phyloP scores from a whole-genome alignment of 1,140 invertebrate species.

The Teleopsis dalmanni region DNA sequence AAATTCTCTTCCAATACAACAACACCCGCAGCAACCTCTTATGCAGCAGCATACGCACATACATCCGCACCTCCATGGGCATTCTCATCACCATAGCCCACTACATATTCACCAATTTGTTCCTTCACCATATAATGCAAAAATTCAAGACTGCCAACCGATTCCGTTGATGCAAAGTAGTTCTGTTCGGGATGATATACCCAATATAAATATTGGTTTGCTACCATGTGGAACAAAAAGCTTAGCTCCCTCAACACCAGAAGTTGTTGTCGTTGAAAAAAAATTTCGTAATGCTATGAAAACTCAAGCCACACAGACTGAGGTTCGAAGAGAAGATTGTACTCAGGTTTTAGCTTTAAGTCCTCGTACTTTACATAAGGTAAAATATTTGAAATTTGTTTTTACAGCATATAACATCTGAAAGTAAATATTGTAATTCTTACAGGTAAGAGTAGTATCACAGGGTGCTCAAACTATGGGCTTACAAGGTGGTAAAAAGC shows the following conservation, averaged over 20 bases:
- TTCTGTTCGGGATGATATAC: conserved; percentile 7
- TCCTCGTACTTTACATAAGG: conserved; percentile 60
- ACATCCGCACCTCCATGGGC: conserved; percentile 11
- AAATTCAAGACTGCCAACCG: conserved; percentile 10
- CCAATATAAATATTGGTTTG: neutral
- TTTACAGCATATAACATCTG: neutral
- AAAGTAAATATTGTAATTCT: neutral
- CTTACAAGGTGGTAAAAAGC: conserved; percentile 57
- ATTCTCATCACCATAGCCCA: conserved; percentile 28
- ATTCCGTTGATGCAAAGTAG: conserved; percentile 5
- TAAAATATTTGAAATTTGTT: conserved; percentile 17
- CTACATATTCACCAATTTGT: conserved; percentile 31
- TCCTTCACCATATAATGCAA: conserved; percentile 4
- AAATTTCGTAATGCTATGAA: conserved; percentile 79
- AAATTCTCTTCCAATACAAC: conserved; percentile 12
- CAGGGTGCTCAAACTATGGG: conserved; percentile 85
- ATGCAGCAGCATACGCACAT: neutral
- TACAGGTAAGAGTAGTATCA: conserved; percentile 75
- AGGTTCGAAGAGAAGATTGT: conserved; percentile 61
- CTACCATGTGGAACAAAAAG: neutral
- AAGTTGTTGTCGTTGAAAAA: conserved; percentile 54
- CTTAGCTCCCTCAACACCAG: conserved; percentile 25
- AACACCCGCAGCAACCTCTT: conserved; percentile 11
- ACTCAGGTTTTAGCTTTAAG: conserved; percentile 70
- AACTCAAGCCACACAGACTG: conserved; percentile 88